These are phyloP conservation scores for Scomber japonicus DNA, from an alignment of 2,113 vertebrate species.

Conservation along the genomic window DNA sequence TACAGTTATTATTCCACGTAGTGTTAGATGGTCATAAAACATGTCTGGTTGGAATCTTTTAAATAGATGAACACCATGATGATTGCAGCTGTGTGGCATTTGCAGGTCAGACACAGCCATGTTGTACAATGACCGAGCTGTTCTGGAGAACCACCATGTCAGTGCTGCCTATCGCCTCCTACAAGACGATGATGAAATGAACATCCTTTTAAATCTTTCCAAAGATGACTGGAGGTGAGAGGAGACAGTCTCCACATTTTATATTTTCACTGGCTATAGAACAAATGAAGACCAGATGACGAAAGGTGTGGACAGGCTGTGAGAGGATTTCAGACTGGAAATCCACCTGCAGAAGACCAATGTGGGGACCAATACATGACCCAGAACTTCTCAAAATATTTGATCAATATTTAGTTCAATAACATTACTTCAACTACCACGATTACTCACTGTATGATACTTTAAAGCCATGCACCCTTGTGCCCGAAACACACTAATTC, in stretches of 20 bases:
- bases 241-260: too few species aligned
- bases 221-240: constrained; percentile 98
- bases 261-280: too few species aligned
- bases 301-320: constrained; percentile 10
- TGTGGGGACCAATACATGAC: too few species aligned
- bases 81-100: constrained; percentile 2
- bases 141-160: constrained; percentile 95
- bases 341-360: neutral
- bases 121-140: constrained; percentile 95
- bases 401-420: too few species aligned
- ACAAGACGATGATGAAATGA: constrained; percentile 93
- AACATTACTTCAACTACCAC: too few species aligned
- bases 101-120: constrained; percentile 93
- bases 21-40: neutral
- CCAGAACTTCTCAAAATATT: too few species aligned
- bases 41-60: too few species aligned
- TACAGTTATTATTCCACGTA: too few species aligned
- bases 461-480: too few species aligned
- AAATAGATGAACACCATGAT: constrained; percentile 2
- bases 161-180: constrained; percentile 94
- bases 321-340: neutral
- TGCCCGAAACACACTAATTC: too few species aligned
- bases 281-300: constrained; percentile 3
- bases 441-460: too few species aligned
- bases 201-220: constrained; percentile 94